Evolutionary conservation across 2,113 vertebrate species (phyloP), one percentile per base, ranked within the genome.

Genomic region (Megaceryle torquata): DNA sequence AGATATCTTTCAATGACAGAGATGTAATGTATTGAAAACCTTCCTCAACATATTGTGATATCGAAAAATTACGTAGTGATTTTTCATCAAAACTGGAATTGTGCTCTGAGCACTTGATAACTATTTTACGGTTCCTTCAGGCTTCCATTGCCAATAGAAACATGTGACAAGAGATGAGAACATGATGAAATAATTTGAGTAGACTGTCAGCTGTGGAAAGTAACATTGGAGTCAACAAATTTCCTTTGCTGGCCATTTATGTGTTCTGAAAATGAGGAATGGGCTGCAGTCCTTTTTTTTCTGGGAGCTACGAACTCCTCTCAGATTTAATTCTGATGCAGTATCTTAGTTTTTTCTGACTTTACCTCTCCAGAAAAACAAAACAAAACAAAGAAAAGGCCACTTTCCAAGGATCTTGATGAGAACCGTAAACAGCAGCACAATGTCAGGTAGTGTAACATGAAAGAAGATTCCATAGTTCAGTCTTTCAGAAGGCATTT

Each of bases 1-100:
- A 67, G 4, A 25, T 76, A 29, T 13, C n/a, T 83, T 89, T 17
- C 43, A 57, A 76, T 57, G 57, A 11, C 22, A 48, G 51, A 44
- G 4, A 54, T 35, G 3, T 33, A 75, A 71, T 0, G 0, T 22
- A 33, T n/a, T 29, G 11, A 80, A 89, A 76, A 76, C 10, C 11
- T 67, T 76, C 37, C 39, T 64, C 25, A 39, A 60, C 22, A 7
- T 25, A 63, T 5, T 82, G 20, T 28, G 41, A 56, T 26, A 59
- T 3, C 65, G 28, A 65, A 60, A 37, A 80, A 67, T 33, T 44
- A 25, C 20, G 19, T n/a, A 13, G 18, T 20, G 21, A 33, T 77
- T 72, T 89, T 86, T 65, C 37, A 57, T 46, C 29, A 63, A 70
- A 74, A 70, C 2, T 65, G 8, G 5, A 78, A 65, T 57, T 74